These are phyloP conservation scores for Tricholauxania praeusta DNA, from an alignment of 2,888 invertebrate species.

Conservation along the genomic window DNA sequence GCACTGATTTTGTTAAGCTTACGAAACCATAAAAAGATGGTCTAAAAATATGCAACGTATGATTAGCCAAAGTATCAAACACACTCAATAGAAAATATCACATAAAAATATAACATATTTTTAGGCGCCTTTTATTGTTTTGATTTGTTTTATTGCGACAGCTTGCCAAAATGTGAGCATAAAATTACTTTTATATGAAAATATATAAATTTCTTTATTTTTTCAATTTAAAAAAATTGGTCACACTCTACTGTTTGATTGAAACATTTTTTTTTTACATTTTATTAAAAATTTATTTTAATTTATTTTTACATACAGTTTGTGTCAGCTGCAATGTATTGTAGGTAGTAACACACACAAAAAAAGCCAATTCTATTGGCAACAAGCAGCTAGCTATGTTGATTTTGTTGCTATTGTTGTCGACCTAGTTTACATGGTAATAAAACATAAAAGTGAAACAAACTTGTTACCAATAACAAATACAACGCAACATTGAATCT, in stretches of 20 bases:
- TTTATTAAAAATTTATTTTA: conserved; percentile 4
- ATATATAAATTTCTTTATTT: no score
- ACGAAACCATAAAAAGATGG: no score
- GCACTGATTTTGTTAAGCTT: no score
- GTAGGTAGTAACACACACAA: not conserved
- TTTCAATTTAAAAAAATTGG: no score
- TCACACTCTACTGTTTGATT: not conserved
- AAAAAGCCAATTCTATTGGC: not conserved
- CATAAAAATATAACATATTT: not conserved
- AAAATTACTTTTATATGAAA: no score
- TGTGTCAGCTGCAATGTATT: conserved; percentile 14
- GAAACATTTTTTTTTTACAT: not conserved
- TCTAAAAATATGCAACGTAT: not conserved
- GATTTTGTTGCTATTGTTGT: not conserved
- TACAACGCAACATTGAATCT: not conserved
- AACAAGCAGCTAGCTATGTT: not conserved
- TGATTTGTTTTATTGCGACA: not conserved
- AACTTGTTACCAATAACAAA: conserved; percentile 24
- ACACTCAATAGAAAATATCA: not conserved
- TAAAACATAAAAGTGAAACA: conserved; percentile 11
- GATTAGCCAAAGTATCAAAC: not conserved
- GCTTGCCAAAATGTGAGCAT: no score
- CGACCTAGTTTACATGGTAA: conserved; percentile 25
- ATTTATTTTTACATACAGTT: not conserved
- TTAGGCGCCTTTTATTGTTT: not conserved